A percentile compares a stretch with the other conserved stretches of the same genome.
Conservation (phyloP, 2,797 vertebrate genomes). For the Helostoma temminkii region DNA sequence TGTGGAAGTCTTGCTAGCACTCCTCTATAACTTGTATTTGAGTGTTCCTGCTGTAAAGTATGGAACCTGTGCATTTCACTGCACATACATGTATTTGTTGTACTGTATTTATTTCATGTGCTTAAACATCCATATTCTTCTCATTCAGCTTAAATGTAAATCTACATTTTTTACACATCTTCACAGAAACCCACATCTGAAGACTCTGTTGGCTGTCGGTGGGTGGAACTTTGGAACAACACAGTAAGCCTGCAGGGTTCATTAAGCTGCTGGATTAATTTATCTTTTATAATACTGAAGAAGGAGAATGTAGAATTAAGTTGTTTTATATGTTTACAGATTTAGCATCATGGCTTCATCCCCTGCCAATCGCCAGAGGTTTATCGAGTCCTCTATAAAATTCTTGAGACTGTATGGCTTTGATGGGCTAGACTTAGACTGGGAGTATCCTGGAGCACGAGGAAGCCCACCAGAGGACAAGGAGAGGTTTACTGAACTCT, state of each 20-base stretch:
- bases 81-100: too few species aligned
- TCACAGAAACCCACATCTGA: constrained; percentile 82
- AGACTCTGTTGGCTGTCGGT: constrained; percentile 86
- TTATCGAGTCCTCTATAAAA: constrained; percentile 82
- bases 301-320: background rate
- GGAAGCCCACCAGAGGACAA: constrained; percentile 85
- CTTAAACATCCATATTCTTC: too few species aligned
- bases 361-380: constrained; percentile 72
- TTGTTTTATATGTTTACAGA: constrained; percentile 60
- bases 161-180: background rate
- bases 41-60: too few species aligned
- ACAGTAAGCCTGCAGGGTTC: constrained; percentile 71
- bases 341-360: constrained; percentile 83
- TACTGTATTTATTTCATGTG: too few species aligned
- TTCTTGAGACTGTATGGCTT: constrained; percentile 83
- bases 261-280: background rate
- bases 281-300: background rate
- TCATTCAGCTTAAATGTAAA: constrained; percentile 67
- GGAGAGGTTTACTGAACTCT: constrained; percentile 79
- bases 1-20: too few species aligned
- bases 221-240: constrained; percentile 87
- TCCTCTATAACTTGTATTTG: too few species aligned
- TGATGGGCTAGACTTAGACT: constrained; percentile 88
- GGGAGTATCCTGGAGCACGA: constrained; percentile 86
- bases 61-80: too few species aligned